phyloP scores from a whole-genome alignment of 2,888 invertebrate species.

The Exocentrus adspersus region DNA sequence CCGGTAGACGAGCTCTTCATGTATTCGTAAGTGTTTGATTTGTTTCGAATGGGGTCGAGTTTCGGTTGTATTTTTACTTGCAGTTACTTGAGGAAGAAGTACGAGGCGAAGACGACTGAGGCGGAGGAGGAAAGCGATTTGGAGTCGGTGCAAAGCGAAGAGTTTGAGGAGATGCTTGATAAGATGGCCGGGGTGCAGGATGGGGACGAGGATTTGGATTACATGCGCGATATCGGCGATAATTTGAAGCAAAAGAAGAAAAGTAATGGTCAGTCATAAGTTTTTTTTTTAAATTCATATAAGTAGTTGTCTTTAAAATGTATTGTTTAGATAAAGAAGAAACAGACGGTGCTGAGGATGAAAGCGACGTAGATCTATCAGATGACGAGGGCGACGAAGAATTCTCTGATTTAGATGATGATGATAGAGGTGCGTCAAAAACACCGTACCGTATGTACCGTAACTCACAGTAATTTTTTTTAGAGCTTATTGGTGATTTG shows the following conservation, averaged over 20 bases:
- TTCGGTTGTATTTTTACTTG: no score
- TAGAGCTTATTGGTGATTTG: slow-evolving; percentile 52
- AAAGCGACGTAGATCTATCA: slow-evolving; percentile 55
- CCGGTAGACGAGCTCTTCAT: slow-evolving; percentile 92
- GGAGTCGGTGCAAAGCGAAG: slow-evolving; percentile 81
- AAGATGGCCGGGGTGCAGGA: slow-evolving; percentile 64
- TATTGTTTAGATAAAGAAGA: slow-evolving; percentile 10
- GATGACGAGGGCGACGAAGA: slow-evolving; percentile 41
- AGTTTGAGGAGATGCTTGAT: slow-evolving; percentile 77
- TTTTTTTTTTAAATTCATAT: neutral
- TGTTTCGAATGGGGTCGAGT: no score
- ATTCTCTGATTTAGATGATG: slow-evolving; percentile 56
- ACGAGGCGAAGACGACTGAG: slow-evolving; percentile 58
- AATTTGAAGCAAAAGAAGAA: slow-evolving; percentile 49
- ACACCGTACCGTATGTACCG: neutral
- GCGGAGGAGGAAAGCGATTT: slow-evolving; percentile 71
- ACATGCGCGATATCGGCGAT: slow-evolving; percentile 72
- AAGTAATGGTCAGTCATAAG: slow-evolving; percentile 21
- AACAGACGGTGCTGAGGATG: slow-evolving; percentile 49
- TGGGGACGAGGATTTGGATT: slow-evolving; percentile 73
- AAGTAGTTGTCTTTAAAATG: slow-evolving; percentile 6
- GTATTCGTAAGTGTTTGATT: slow-evolving; percentile 63
- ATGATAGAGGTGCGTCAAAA: slow-evolving; percentile 55
- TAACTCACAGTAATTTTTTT: neutral
- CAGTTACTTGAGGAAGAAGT: slow-evolving; percentile 70